A percentile compares a stretch with the other conserved stretches of the same genome.
These are phyloP conservation scores for Cydia splendana DNA, from an alignment of 1,140 invertebrate species.

Conservation along the genomic window DNA sequence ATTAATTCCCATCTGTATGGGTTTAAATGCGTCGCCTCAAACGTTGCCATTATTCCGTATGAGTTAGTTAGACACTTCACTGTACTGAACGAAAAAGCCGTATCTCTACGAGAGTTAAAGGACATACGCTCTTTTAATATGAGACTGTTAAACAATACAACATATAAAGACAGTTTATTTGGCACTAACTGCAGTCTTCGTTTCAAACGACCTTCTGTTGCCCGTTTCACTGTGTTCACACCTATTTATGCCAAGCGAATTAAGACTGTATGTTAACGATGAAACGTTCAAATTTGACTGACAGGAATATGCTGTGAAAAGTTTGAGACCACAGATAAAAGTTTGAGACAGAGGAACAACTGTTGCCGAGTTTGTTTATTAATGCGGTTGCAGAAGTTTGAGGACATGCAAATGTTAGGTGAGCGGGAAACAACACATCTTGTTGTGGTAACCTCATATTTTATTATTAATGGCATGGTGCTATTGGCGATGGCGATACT, in stretches of 20 bases:
- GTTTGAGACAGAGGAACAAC: conserved; percentile 34
- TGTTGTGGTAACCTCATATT: neutral
- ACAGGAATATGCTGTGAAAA: neutral
- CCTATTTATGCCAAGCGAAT: neutral
- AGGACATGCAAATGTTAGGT: neutral
- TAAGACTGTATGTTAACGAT: neutral
- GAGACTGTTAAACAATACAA: neutral
- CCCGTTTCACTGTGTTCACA: neutral
- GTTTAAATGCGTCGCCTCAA: conserved; percentile 11
- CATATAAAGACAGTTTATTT: conserved; percentile 17
- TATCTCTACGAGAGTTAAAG: neutral
- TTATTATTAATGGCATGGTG: no score
- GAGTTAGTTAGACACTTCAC: neutral
- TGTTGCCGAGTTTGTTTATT: conserved; percentile 38
- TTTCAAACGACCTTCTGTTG: conserved; percentile 10
- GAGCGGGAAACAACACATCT: neutral
- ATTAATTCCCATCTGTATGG: conserved; percentile 8
- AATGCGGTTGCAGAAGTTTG: conserved; percentile 1
- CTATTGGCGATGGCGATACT: no score
- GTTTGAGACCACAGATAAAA: conserved; percentile 5
- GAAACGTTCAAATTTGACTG: neutral
- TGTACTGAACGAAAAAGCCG: neutral
- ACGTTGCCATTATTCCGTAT: conserved; percentile 21
- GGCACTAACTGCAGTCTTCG: conserved; percentile 15
- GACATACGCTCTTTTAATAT: neutral